phyloP scores from a whole-genome alignment of 2,888 invertebrate species.

The Ptychoptera albimana region DNA sequence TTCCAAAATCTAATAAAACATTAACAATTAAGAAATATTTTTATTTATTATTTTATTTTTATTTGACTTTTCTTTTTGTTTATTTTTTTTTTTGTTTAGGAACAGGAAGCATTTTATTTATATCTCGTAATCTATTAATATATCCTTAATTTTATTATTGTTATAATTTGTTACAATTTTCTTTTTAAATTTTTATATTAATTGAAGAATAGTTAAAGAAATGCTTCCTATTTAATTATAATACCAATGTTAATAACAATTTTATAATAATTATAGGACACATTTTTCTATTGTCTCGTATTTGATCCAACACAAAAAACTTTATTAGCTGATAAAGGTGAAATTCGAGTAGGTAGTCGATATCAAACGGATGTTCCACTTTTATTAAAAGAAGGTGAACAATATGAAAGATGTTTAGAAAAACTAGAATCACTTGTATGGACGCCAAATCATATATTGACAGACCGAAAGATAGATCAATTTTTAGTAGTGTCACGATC shows the following conservation, averaged over 20 bases:
- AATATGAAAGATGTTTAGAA: constrained; percentile 44
- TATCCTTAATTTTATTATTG: not conserved
- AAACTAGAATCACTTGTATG: constrained; percentile 86
- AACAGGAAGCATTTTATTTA: too few species aligned
- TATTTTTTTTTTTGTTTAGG: too few species aligned
- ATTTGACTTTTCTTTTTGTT: too few species aligned
- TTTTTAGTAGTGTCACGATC: constrained; percentile 89
- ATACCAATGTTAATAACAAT: constrained; percentile 1
- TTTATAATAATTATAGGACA: constrained; percentile 53
- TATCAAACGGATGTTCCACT: constrained; percentile 91
- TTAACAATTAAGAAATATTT: not conserved
- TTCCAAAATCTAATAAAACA: constrained; percentile 7
- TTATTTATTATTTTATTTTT: too few species aligned
- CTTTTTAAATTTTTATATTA: constrained; percentile 1
- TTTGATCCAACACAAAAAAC: constrained; percentile 99
- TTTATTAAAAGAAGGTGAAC: constrained; percentile 57
- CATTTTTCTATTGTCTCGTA: constrained; percentile 98
- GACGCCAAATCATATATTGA: constrained; percentile 82
- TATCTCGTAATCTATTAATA: too few species aligned
- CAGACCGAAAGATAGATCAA: constrained; percentile 96
- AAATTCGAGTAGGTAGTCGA: constrained; percentile 80
- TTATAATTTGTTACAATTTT: constrained; percentile 3
- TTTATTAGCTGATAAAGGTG: constrained; percentile 95
- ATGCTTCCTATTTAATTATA: not conserved
- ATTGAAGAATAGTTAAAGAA: not conserved